Base-by-base conservation (phyloP, 2,797 vertebrate genomes). In the Eulemur rubriventer region DNA sequence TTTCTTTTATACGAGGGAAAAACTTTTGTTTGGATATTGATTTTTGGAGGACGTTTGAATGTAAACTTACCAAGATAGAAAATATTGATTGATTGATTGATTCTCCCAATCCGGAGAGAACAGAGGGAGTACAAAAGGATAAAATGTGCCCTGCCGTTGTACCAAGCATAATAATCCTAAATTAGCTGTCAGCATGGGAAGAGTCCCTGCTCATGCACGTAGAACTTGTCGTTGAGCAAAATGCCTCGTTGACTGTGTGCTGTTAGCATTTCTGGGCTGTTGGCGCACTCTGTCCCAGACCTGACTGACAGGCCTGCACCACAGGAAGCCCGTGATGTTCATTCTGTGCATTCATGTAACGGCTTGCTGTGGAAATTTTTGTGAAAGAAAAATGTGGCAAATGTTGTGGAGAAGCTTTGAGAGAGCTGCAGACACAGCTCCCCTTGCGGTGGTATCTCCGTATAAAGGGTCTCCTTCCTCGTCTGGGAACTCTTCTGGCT, bases 21-120 rank as follows among this genome's bases (percentile, higher is more conserved):
- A 75, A 73, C 26, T 76, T 65, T 57, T 57, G 55, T 11, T 57
- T 38, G 4, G 48, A 81, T 20, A 6, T 22, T 59, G 46, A 46
- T 26, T 76, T 89, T 52, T 59, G 48, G 78, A 55, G 52, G 43
- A 61, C 75, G 43, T 96, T 86, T 78, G 86, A 84, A 82, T 67
- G 28, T 93, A n/a, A 65, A 65, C 14, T 18, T 89, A 69, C n/a
- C 4, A 26, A 83, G 38, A 52, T 35, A 52, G 75, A 57, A 69
- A 84, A 22, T 35, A 17, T 26, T 7, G 12, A 17, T 22, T 33
- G 72, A 65, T 78, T 17, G 14, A 22, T 67, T 59, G 78, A 22
- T 76, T 73, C 48, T 43, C 57, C 41, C 59, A 5, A 12, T 59
- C 46, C 1, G 1, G 69, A 63, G 38, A 81, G 46, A 63, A 79